Conservation (phyloP, 2,888 invertebrate species). For the Hydropsyche betteni region DNA sequence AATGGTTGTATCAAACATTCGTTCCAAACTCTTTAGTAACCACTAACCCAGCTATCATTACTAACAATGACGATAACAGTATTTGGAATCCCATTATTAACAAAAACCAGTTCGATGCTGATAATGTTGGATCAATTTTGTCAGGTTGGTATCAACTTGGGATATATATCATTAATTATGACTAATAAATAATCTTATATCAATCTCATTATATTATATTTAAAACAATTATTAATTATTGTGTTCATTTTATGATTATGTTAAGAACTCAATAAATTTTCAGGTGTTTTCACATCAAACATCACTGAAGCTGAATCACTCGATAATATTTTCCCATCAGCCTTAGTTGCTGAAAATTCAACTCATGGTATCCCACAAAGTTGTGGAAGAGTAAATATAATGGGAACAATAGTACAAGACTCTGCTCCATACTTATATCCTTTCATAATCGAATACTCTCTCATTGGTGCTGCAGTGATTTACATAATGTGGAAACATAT, state of each 20-base stretch:
- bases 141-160: slow-evolving; percentile 44
- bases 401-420: slow-evolving; percentile 92
- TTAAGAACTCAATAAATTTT: not conserved
- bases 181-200: not conserved
- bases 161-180: not conserved
- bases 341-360: slow-evolving; percentile 66
- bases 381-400: slow-evolving; percentile 86
- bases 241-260: too few species aligned
- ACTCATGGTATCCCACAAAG: slow-evolving; percentile 65
- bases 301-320: slow-evolving; percentile 65
- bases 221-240: too few species aligned
- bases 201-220: too few species aligned
- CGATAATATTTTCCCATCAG: slow-evolving; percentile 69
- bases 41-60: slow-evolving; percentile 52
- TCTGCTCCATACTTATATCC: slow-evolving; percentile 95
- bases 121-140: slow-evolving; percentile 40
- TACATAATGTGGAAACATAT: slow-evolving; percentile 98
- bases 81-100: slow-evolving; percentile 45
- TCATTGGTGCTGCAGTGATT: slow-evolving; percentile 94
- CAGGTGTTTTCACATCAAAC: slow-evolving; percentile 54
- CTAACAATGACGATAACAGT: slow-evolving; percentile 54
- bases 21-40: slow-evolving; percentile 55
- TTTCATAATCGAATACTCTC: slow-evolving; percentile 94
- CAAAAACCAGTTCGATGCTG: slow-evolving; percentile 46
- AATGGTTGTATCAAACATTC: slow-evolving; percentile 65